A percentile compares a stretch with the other conserved stretches of the same genome.
Evolutionary conservation across 2,113 vertebrate genomes (phyloP).

Genomic region (Bubo scandiacus): DNA sequence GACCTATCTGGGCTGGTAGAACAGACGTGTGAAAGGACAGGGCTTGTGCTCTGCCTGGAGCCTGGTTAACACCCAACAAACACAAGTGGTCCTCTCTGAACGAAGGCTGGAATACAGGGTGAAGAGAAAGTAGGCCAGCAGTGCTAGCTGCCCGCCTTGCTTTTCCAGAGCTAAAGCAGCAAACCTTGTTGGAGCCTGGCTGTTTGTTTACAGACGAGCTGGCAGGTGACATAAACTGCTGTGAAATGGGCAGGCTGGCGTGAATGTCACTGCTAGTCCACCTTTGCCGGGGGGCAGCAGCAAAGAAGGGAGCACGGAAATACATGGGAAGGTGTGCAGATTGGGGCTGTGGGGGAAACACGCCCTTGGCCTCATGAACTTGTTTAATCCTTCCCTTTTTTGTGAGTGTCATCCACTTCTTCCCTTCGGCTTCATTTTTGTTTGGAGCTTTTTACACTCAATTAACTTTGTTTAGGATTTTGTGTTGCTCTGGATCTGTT

Average conservation of each 20-base stretch:
- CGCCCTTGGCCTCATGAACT: background rate
- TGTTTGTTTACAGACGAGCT: background rate
- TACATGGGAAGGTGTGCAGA: background rate
- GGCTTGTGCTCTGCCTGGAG: background rate
- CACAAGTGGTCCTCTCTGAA: background rate
- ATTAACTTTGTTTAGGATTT: background rate
- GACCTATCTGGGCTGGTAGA: background rate
- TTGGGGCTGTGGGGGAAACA: background rate
- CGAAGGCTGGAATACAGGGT: background rate
- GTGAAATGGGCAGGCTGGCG: background rate
- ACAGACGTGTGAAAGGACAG: background rate
- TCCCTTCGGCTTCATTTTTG: background rate
- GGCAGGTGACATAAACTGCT: background rate
- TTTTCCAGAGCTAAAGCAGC: background rate
- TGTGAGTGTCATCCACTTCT: background rate
- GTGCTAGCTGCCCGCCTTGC: background rate
- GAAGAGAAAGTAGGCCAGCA: background rate
- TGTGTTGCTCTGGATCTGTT: background rate
- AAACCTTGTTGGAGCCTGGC: background rate
- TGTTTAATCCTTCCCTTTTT: background rate
- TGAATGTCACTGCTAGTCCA: background rate
- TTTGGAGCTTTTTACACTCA: background rate
- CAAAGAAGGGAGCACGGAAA: background rate
- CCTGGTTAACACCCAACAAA: fast-evolving
- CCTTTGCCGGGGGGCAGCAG: background rate